Conservation (phyloP, 2,113 vertebrate species). For the Archocentrus centrarchus region DNA sequence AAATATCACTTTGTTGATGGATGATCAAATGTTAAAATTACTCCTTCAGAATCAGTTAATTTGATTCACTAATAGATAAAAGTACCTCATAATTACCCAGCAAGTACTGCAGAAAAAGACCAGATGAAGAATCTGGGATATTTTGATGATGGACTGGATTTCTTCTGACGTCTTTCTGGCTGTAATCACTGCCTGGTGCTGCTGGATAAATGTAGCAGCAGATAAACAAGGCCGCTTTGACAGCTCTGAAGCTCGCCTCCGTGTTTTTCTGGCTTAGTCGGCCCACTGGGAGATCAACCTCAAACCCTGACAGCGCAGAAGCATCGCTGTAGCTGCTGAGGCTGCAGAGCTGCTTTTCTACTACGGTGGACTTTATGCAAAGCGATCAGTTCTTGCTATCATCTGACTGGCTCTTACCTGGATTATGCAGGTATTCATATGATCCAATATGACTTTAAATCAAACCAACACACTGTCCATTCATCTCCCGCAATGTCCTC, state of each 20-base stretch:
- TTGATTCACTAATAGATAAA: not conserved
- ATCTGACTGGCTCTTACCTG: not conserved
- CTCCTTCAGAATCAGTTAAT: not conserved
- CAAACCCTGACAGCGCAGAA: conserved; percentile 20
- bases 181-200: not conserved
- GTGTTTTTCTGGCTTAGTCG: not conserved
- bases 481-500: not conserved
- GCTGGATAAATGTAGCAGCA: not conserved
- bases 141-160: not conserved
- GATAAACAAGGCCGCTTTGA: conserved; percentile 17
- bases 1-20: conserved; percentile 13
- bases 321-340: conserved; percentile 8
- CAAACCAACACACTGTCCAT: not conserved
- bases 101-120: not conserved
- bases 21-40: not conserved
- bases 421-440: accelerated
- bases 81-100: not conserved
- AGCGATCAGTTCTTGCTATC: not conserved
- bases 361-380: conserved; percentile 20
- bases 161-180: conserved; percentile 8
- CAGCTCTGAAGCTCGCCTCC: conserved; percentile 15
- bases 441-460: not conserved
- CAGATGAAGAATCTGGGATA: not conserved
- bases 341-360: conserved; percentile 3
- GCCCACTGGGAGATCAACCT: conserved; percentile 26